Evolutionary conservation across 2,888 invertebrate genomes (phyloP).

Genomic region (Xanthorhoe spadicearia): DNA sequence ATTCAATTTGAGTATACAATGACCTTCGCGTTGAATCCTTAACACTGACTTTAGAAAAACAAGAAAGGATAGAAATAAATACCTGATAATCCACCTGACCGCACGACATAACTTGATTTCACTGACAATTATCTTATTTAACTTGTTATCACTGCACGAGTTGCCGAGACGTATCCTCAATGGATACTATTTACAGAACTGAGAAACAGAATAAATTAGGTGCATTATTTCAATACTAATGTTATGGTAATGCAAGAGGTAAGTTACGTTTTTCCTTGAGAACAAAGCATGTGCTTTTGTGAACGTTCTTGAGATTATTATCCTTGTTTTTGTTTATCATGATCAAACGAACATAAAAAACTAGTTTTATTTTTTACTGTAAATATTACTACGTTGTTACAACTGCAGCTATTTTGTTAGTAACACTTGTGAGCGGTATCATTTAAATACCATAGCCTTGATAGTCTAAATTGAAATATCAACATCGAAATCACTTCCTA

Average conservation of each 20-base stretch:
- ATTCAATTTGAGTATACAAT: no score
- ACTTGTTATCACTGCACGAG: constrained; percentile 21
- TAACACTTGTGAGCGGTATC: no score
- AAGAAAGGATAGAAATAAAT: constrained; percentile 28
- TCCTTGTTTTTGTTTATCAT: constrained; percentile 24
- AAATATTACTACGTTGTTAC: not conserved
- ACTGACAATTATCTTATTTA: constrained; percentile 11
- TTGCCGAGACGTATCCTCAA: constrained; percentile 36
- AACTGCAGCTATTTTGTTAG: no score
- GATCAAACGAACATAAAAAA: not conserved
- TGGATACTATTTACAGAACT: constrained; percentile 43
- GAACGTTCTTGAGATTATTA: constrained; percentile 25
- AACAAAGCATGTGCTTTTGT: constrained; percentile 25
- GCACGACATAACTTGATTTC: constrained; percentile 30
- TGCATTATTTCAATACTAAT: constrained; percentile 56
- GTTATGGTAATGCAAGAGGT: constrained; percentile 64
- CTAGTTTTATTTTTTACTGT: not conserved
- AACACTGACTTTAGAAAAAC: no score
- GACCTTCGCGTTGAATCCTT: no score
- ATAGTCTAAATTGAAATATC: no score
- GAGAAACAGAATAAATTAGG: constrained; percentile 59
- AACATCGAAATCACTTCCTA: no score
- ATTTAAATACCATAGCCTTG: no score
- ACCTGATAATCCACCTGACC: constrained; percentile 34
- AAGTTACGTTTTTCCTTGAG: constrained; percentile 58